Conservation (phyloP, 2,113 vertebrate species). For the Tupaia tana region DNA sequence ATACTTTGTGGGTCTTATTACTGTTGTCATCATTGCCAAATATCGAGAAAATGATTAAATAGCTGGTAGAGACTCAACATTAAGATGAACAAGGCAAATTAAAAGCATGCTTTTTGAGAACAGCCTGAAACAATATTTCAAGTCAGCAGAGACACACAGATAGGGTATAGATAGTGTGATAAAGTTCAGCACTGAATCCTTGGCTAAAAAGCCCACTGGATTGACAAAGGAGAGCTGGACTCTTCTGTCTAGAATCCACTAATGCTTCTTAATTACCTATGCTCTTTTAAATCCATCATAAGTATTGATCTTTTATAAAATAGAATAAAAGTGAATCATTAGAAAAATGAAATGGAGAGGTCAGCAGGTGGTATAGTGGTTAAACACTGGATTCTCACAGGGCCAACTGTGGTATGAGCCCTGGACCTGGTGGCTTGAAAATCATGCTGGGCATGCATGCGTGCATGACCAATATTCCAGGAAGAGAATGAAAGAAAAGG, state of each 20-base stretch:
- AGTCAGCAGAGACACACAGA: background rate
- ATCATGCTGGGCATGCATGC: no score
- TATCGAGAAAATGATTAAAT: background rate
- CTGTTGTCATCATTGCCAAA: background rate
- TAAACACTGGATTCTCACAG: no score
- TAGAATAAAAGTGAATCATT: background rate
- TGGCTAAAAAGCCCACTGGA: background rate
- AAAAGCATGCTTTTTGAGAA: background rate
- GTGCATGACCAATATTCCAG: no score
- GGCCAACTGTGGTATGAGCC: no score
- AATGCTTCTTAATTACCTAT: background rate
- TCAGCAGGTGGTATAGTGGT: no score
- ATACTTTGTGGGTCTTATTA: background rate
- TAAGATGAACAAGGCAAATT: background rate
- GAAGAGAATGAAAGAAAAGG: no score
- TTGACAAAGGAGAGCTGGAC: background rate
- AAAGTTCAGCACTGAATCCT: background rate
- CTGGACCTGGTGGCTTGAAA: no score
- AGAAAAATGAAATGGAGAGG: conserved; percentile 6
- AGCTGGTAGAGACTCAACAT: background rate
- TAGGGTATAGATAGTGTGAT: background rate
- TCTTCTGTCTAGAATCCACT: background rate
- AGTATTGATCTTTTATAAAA: background rate
- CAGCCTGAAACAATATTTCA: background rate
- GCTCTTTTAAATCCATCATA: background rate